A percentile compares a stretch with the other conserved stretches of the same genome.
Evolutionary conservation across 2,888 invertebrate genomes (phyloP).

Genomic region (Coelogynopora nodosa): DNA sequence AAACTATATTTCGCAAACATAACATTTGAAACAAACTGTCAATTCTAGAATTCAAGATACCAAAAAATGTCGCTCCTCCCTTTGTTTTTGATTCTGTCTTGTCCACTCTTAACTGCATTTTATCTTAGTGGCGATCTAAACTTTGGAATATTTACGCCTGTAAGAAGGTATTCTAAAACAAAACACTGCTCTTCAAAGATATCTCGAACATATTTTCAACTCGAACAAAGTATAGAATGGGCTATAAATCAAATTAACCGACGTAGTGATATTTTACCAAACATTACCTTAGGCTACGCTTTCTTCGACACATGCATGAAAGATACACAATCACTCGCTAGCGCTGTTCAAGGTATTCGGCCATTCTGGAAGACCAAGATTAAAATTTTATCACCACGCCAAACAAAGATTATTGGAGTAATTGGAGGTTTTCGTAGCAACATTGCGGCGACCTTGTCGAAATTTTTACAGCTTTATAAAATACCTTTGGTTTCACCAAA

Average conservation of each 20-base stretch:
- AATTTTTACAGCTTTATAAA: background rate
- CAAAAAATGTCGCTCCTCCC: too few relatives aligned
- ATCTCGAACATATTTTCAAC: background rate
- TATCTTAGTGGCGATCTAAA: background rate
- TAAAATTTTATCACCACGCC: background rate
- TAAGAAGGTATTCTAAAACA: background rate
- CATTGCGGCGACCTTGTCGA: background rate
- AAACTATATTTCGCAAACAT: too few relatives aligned
- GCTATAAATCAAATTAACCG: background rate
- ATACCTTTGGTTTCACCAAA: background rate
- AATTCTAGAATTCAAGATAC: too few relatives aligned
- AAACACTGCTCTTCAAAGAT: background rate
- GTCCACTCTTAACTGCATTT: too few relatives aligned
- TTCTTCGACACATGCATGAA: background rate
- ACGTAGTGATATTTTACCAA: background rate
- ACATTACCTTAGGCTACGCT: background rate
- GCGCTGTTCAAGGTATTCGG: background rate
- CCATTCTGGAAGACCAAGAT: constrained; percentile 8
- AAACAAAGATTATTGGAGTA: background rate
- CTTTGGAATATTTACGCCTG: background rate
- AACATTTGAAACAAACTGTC: too few relatives aligned
- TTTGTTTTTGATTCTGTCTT: too few relatives aligned
- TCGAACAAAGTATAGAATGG: background rate
- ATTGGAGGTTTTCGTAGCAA: background rate
- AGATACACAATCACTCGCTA: background rate